phyloP scores from a whole-genome alignment of 2,797 vertebrate genomes.

The Euphonia xanthogaster region DNA sequence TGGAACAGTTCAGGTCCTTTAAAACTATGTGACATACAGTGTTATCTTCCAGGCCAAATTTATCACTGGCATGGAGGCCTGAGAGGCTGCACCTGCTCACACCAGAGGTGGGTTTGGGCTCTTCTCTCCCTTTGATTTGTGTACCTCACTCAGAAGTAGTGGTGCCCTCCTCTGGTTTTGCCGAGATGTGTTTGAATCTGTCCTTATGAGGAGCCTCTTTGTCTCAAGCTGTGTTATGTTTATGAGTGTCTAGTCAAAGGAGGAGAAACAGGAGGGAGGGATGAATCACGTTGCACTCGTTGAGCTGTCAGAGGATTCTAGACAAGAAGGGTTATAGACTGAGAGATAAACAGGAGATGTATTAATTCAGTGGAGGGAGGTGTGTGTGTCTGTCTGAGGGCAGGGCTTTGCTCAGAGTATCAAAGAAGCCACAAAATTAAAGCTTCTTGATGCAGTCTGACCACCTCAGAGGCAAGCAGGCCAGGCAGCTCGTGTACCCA shows the following conservation, averaged over 20 bases:
- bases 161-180: conserved; percentile 25
- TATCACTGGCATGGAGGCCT: neutral
- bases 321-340: neutral
- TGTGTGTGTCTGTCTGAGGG: neutral
- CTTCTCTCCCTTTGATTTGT: neutral
- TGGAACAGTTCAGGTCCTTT: neutral
- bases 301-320: conserved; percentile 33
- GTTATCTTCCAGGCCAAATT: neutral
- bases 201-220: neutral
- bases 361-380: conserved; percentile 2
- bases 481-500: neutral
- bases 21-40: neutral
- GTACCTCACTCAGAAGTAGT: neutral
- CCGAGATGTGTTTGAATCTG: neutral
- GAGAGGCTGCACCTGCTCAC: neutral
- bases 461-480: conserved; percentile 30
- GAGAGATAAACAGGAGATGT: conserved; percentile 18
- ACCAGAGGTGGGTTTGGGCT: neutral
- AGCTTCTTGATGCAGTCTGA: neutral
- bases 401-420: conserved; percentile 14
- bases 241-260: conserved; percentile 51
- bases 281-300: conserved; percentile 37
- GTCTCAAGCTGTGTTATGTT: conserved; percentile 37
- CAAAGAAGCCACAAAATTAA: conserved; percentile 61
- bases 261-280: conserved; percentile 15